Evolutionary conservation across 2,113 vertebrate species (phyloP), one percentile per base, ranked within the genome.

Genomic region (Ia io): DNA sequence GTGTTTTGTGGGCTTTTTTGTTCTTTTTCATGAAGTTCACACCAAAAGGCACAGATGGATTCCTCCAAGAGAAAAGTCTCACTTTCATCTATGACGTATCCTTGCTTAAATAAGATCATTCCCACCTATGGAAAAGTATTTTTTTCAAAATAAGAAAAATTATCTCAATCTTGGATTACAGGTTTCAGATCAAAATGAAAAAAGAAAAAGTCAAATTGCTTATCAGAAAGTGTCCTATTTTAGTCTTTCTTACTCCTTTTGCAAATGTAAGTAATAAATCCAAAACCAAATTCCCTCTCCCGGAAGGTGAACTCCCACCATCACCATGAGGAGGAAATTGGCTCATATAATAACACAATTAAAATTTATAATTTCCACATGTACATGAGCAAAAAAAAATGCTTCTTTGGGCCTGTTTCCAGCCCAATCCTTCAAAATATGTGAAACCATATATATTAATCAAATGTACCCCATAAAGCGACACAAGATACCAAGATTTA

Each of bases 241-340:
- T 59, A 63, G 17, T 78, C 35, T 59, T 65, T 70, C 44, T 61
- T 32, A 44, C 65, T 93, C 76, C 63, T 84, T 89, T 80, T 73
- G 53, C 95, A 97, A 83, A 96, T 94, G 51, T 94, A 84, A 90
- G 40, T 71, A 85, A 86, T 97, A 97, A 97, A 96, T 95, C 32
- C 89, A 65, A 77, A 95, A 86, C 86, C 70, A 80, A 83, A 93
- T 84, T 83, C n/a, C 94, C 82, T 65, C 76, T 90, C 77, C 70
- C 4, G 0, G 53, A 42, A 65, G 23, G 30, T 77, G 20, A 93
- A 93, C 71, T 96, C 83, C 90, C 56, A 74, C 82, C 56, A 74
- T 87, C 25, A 30, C 14, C 56, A 44, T 22, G n/a, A 95, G 47
- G 37, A 70, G 44, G 76, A n/a, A 86, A 74, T 37, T 88, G 91